phyloP scores from a whole-genome alignment of 2,113 vertebrate species.

The Calypte anna region DNA sequence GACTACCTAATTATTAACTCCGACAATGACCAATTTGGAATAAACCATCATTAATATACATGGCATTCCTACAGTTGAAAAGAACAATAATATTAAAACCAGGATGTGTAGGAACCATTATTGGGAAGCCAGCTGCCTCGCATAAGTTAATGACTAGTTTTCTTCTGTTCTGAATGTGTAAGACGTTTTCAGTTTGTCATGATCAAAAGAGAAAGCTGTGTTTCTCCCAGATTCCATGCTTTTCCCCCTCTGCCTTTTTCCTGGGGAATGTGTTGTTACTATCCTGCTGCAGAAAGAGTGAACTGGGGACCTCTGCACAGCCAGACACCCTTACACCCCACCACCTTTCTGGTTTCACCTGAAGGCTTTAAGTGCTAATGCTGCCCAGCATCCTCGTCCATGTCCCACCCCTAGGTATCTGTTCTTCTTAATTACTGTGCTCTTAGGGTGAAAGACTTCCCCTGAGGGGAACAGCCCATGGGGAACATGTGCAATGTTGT shows the following conservation, averaged over 20 bases:
- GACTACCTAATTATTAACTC: conserved; percentile 62
- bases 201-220: neutral
- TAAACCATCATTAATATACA: conserved; percentile 54
- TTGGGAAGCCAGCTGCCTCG: conserved; percentile 50
- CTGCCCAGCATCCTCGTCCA: neutral
- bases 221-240: neutral
- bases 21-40: conserved; percentile 50
- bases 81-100: conserved; percentile 64
- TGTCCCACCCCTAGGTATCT: neutral
- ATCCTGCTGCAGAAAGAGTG: neutral
- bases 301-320: neutral
- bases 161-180: neutral
- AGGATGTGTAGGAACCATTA: conserved; percentile 26
- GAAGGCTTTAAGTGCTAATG: neutral
- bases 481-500: neutral
- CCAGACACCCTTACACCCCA: neutral
- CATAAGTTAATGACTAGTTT: conserved; percentile 65
- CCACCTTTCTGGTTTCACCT: neutral
- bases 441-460: neutral
- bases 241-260: neutral
- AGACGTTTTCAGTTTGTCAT: conserved; percentile 13
- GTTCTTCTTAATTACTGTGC: neutral
- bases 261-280: rapidly evolving
- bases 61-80: conserved; percentile 46
- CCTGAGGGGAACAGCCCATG: neutral